Base-by-base conservation (phyloP, 2,113 vertebrate genomes). In the Myodes glareolus region DNA sequence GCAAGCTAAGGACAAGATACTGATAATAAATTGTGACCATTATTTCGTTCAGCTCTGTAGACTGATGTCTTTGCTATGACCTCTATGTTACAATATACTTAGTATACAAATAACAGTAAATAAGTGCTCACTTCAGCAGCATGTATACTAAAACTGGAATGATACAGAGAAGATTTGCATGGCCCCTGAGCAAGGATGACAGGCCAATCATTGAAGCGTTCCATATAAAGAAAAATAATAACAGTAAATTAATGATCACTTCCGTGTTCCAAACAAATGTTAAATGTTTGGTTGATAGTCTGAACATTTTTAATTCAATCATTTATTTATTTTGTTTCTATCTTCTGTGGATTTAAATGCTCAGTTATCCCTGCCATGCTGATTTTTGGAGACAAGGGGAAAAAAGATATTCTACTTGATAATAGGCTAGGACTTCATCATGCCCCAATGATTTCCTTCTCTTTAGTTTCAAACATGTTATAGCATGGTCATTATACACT, bases 41-140 rank as follows among this genome's bases (percentile, higher is more conserved):
- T 81, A 88, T 89, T 96, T 95, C 65, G 88, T 96, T 52, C 12
- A 52, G 72, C 65, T 96, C 90, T 77, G 70, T 90, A 92, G 50
- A 88, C 92, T 95, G 42, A 80, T 75, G 94, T 84, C n/a, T 21
- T 90, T 36, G 50, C 52, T 80, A 72, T 94, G 67, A 45, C 73
- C 14, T 10, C 27, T 23, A 13, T 63, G 89, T 45, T 73, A 88
- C 14, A 92, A 36, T 75, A 96, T 95, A 78, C 31, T 76, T 16
- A 80, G 7, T 63, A 31, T 80, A 67, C 75, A 95, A 96, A 86
- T 86, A 91, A 29, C 45, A 86, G 45, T 55, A 95, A 93, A 85
- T 65, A 65, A 55, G 65, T 67, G 65, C 29, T 67, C 65, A 12
- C 11, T 67, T 67, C 11, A 27, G 61, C 61, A 63, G 61, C 61